A percentile compares a stretch with the other conserved stretches of the same genome.
These are phyloP conservation scores for Oxyteleia sp. DNA, from an alignment of 2,888 invertebrate species.

Conservation along the genomic window DNA sequence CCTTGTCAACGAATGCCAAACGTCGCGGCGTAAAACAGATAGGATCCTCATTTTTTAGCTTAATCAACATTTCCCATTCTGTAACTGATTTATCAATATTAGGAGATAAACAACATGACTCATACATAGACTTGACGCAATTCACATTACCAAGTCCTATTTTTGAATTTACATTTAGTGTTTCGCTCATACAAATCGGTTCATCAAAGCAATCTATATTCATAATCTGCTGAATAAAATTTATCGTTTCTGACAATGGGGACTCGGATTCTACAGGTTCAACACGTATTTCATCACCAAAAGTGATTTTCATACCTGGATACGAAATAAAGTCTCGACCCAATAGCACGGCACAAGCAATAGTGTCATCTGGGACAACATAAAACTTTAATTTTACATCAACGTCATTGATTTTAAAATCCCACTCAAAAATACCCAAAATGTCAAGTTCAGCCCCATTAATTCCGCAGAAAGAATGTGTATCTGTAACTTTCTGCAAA, in stretches of 20 bases:
- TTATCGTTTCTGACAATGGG: neutral
- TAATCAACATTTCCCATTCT: constrained; percentile 2
- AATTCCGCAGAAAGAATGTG: neutral
- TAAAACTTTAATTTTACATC: constrained; percentile 3
- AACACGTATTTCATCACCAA: neutral
- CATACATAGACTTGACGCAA: neutral
- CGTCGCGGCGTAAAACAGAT: neutral
- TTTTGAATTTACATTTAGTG: neutral
- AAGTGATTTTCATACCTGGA: neutral
- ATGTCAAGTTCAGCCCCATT: neutral
- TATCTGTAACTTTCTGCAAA: neutral
- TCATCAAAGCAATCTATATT: constrained; percentile 2
- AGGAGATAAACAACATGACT: neutral
- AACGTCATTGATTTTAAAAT: neutral
- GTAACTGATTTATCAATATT: neutral
- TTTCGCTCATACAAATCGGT: neutral
- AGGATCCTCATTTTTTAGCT: neutral
- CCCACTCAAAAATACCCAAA: neutral
- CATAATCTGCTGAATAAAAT: constrained; percentile 5
- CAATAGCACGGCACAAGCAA: neutral
- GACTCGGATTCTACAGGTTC: neutral
- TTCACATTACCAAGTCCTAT: neutral
- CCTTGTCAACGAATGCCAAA: neutral
- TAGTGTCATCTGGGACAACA: constrained; percentile 9
- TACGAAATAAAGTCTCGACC: constrained; percentile 5